phyloP scores from a whole-genome alignment of 2,113 vertebrate genomes.

The Coregonus clupeaformis region DNA sequence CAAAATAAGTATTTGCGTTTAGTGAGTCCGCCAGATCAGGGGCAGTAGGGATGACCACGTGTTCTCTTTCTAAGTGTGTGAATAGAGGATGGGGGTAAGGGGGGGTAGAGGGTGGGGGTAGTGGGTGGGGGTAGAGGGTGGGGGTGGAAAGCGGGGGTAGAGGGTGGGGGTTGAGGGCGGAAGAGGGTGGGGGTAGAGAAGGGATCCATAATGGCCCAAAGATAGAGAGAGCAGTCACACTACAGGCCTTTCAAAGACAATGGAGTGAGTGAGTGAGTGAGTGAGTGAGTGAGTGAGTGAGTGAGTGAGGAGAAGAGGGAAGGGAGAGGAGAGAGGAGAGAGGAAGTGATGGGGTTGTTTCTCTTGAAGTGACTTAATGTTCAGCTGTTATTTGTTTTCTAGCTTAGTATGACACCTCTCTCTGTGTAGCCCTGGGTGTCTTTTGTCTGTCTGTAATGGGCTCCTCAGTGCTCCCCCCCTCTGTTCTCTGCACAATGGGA shows the following conservation, averaged over 20 bases:
- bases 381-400: conserved; percentile 20
- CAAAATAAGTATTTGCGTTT: too few species aligned
- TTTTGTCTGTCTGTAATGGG: conserved; percentile 68
- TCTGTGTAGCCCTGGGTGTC: conserved; percentile 24
- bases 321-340: conserved; percentile 19
- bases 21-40: too few species aligned
- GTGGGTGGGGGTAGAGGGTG: too few species aligned
- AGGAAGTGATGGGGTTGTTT: too few species aligned
- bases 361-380: conserved; percentile 45
- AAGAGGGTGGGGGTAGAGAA: too few species aligned
- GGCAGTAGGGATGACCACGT: too few species aligned
- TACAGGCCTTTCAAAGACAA: conserved; percentile 25
- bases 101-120: too few species aligned
- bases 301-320: not conserved
- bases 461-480: conserved; percentile 53
- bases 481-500: conserved; percentile 61
- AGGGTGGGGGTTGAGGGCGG: too few species aligned
- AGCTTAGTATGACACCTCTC: conserved; percentile 40
- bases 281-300: not conserved
- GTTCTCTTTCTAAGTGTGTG: too few species aligned
- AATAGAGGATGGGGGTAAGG: too few species aligned
- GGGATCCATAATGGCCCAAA: conserved; percentile 61
- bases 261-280: not conserved
- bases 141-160: too few species aligned
- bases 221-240: conserved; percentile 34